A percentile compares a stretch with the other conserved stretches of the same genome.
Evolutionary conservation across 2,888 invertebrate genomes (phyloP).

Genomic region (Oscheius myriophilus): DNA sequence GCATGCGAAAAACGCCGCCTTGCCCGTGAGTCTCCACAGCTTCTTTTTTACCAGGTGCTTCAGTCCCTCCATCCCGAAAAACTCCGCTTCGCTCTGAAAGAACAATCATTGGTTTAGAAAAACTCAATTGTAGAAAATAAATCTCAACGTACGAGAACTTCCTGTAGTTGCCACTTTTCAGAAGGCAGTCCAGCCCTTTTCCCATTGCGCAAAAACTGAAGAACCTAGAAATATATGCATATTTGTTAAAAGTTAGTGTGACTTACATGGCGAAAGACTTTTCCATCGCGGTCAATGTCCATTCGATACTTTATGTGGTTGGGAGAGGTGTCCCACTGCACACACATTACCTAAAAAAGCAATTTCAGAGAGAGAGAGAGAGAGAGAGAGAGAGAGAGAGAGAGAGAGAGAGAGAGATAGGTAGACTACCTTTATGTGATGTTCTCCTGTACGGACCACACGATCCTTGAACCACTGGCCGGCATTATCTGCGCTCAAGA

Average conservation of each 20-base stretch:
- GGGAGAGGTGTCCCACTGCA: slow-evolving; percentile 47
- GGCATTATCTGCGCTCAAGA: slow-evolving; percentile 40
- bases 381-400: too few relatives aligned
- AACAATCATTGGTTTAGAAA: too few relatives aligned
- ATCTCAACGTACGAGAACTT: slow-evolving; percentile 33
- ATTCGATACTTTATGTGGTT: slow-evolving; percentile 51
- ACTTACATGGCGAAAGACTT: slow-evolving; percentile 39
- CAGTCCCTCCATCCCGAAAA: slow-evolving; percentile 45
- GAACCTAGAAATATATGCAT: slow-evolving; percentile 31
- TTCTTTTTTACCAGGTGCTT: slow-evolving; percentile 46
- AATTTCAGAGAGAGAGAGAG: neutral
- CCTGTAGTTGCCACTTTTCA: slow-evolving; percentile 39
- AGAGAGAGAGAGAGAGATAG: slow-evolving; percentile 1
- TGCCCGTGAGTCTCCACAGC: slow-evolving; percentile 50
- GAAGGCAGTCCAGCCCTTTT: slow-evolving; percentile 39
- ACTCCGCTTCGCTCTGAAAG: slow-evolving; percentile 42
- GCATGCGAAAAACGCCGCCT: slow-evolving; percentile 45
- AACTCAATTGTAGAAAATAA: neutral
- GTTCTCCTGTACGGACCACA: slow-evolving; percentile 31
- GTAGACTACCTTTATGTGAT: slow-evolving; percentile 18
- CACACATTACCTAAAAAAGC: slow-evolving; percentile 30
- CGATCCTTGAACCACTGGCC: slow-evolving; percentile 43
- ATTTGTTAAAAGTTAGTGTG: neutral
- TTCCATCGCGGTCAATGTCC: slow-evolving; percentile 48
- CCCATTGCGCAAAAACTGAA: slow-evolving; percentile 51